A percentile compares a stretch with the other conserved stretches of the same genome.
Evolutionary conservation across 2,113 vertebrate genomes (phyloP).

Genomic region (Tychaedon coryphoeus): DNA sequence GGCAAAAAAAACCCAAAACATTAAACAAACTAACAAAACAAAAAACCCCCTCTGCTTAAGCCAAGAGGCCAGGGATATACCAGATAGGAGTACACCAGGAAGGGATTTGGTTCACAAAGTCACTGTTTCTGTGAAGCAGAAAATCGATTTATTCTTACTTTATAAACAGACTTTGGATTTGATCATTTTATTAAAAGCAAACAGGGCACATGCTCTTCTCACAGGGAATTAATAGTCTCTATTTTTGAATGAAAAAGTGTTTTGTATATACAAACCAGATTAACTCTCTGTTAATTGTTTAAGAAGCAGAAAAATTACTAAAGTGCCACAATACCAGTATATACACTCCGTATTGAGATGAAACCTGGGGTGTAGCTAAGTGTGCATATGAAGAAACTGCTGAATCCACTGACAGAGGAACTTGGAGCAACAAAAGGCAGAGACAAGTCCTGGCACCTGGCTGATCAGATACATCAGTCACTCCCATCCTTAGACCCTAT

Average conservation of each 20-base stretch:
- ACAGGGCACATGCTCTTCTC: neutral
- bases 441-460: accelerated
- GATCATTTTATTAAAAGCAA: neutral
- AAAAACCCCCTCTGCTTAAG: neutral
- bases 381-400: neutral
- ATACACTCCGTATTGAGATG: accelerated
- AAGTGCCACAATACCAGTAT: neutral
- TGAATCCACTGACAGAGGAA: too few relatives aligned
- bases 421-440: neutral
- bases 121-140: neutral
- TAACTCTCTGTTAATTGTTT: neutral
- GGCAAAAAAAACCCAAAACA: too few relatives aligned
- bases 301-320: neutral
- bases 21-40: neutral
- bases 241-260: neutral
- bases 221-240: accelerated
- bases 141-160: neutral
- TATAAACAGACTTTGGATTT: neutral
- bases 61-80: neutral
- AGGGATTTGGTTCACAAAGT: neutral
- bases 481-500: accelerated
- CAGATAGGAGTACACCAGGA: neutral
- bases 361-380: neutral
- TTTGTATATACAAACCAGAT: neutral
- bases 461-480: accelerated